Evolutionary conservation across 2,797 vertebrate genomes (phyloP).

Genomic region (Clarias platycephalus): DNA sequence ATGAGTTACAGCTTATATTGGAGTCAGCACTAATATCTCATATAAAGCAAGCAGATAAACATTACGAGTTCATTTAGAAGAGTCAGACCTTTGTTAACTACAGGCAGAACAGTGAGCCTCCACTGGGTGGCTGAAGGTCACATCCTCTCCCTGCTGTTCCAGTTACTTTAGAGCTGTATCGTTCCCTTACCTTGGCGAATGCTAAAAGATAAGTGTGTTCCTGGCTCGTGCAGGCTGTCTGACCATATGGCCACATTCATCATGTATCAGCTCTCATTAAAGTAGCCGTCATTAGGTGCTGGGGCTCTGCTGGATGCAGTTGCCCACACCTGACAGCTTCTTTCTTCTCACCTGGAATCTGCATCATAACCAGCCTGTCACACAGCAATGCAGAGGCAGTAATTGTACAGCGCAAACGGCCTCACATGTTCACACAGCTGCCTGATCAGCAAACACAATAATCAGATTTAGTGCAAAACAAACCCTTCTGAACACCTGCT

Average conservation of each 20-base stretch:
- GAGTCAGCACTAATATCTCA: conserved; percentile 42
- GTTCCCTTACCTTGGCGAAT: conserved; percentile 62
- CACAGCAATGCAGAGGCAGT: conserved; percentile 44
- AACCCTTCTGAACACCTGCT: conserved; percentile 17
- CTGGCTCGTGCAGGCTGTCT: conserved; percentile 75
- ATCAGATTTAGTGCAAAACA: conserved; percentile 29
- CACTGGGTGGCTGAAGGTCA: conserved; percentile 69
- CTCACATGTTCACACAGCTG: conserved; percentile 34
- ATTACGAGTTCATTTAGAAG: conserved; percentile 63
- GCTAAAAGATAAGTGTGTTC: conserved; percentile 62
- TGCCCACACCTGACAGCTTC: conserved; percentile 57
- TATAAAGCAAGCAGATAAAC: conserved; percentile 32
- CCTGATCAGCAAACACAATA: conserved; percentile 36
- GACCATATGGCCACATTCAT: conserved; percentile 83
- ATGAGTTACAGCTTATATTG: conserved; percentile 22
- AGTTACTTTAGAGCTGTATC: conserved; percentile 59
- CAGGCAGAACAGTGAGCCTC: conserved; percentile 58
- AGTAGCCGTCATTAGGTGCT: conserved; percentile 75
- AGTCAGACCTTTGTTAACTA: conserved; percentile 57
- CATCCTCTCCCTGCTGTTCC: conserved; percentile 70
- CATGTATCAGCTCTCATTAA: conserved; percentile 79
- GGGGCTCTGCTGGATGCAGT: conserved; percentile 67
- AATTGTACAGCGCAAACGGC: conserved; percentile 37
- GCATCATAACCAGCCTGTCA: conserved; percentile 60
- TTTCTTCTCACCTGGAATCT: conserved; percentile 56